Conservation (phyloP, 2,888 invertebrate genomes). For the Eupithecia abbreviata region DNA sequence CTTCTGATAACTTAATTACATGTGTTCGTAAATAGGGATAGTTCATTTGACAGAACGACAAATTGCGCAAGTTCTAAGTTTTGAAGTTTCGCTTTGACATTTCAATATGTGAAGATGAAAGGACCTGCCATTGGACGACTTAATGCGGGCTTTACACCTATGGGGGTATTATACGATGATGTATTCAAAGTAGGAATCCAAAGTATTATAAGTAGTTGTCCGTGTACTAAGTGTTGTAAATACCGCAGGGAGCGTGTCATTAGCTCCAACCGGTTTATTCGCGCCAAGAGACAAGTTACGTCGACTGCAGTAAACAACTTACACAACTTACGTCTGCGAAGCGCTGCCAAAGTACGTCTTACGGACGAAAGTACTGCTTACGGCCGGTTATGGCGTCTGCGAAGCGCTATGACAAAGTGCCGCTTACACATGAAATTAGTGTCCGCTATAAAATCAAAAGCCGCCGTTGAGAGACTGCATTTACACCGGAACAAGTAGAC, state of each 20-base stretch:
- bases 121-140: background rate
- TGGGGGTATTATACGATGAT: background rate
- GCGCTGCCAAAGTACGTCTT: slow-evolving; percentile 47
- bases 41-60: slow-evolving; percentile 20
- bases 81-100: slow-evolving; percentile 19
- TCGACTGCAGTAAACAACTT: slow-evolving; percentile 19
- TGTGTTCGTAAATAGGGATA: background rate
- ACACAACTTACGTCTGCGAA: slow-evolving; percentile 11
- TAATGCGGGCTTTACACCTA: background rate
- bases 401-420: slow-evolving; percentile 61
- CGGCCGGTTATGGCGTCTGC: slow-evolving; percentile 26
- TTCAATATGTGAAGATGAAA: slow-evolving; percentile 20
- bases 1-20: slow-evolving; percentile 16
- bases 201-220: too few species aligned
- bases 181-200: too few species aligned
- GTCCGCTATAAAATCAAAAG: slow-evolving; percentile 69
- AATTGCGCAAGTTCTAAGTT: slow-evolving; percentile 23
- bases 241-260: background rate
- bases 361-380: slow-evolving; percentile 42
- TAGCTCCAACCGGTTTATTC: slow-evolving; percentile 7
- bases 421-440: slow-evolving; percentile 66
- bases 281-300: slow-evolving; percentile 12
- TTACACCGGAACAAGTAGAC: slow-evolving; percentile 41
- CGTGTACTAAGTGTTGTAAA: background rate
- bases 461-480: slow-evolving; percentile 41